Conservation (phyloP, 2,113 vertebrate genomes). For the Platycercus adscitus region DNA sequence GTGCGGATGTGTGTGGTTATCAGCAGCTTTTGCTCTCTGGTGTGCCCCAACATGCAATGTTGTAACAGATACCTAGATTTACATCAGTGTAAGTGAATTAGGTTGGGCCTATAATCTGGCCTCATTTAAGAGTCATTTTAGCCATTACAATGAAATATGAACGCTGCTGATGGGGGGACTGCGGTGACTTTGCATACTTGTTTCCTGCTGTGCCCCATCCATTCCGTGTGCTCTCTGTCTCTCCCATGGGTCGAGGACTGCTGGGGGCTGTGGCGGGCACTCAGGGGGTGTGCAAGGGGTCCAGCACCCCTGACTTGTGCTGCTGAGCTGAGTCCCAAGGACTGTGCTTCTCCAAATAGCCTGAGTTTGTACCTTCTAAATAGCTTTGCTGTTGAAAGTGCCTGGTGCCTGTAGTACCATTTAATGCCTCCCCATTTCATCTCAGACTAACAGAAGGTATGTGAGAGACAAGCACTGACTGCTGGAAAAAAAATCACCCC, state of each 20-base stretch:
- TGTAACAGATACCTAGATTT: conserved; percentile 60
- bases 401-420: background rate
- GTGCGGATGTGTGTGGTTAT: background rate
- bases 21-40: background rate
- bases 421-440: background rate
- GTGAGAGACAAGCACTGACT: background rate
- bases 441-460: conserved; percentile 1
- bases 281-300: background rate
- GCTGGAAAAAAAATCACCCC: conserved; percentile 4
- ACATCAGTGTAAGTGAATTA: conserved; percentile 59
- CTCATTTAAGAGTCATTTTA: conserved; percentile 40
- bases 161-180: background rate
- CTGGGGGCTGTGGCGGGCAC: background rate
- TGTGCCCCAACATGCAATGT: background rate
- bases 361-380: background rate
- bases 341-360: background rate
- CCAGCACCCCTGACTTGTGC: background rate
- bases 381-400: conserved; percentile 1
- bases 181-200: background rate
- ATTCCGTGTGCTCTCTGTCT: background rate
- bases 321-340: conserved; percentile 6
- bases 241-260: background rate
- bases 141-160: conserved; percentile 38
- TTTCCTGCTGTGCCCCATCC: background rate
- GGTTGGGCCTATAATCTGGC: conserved; percentile 29